Conservation (phyloP, 2,797 vertebrate species). For the Bradypodion ventrale region DNA sequence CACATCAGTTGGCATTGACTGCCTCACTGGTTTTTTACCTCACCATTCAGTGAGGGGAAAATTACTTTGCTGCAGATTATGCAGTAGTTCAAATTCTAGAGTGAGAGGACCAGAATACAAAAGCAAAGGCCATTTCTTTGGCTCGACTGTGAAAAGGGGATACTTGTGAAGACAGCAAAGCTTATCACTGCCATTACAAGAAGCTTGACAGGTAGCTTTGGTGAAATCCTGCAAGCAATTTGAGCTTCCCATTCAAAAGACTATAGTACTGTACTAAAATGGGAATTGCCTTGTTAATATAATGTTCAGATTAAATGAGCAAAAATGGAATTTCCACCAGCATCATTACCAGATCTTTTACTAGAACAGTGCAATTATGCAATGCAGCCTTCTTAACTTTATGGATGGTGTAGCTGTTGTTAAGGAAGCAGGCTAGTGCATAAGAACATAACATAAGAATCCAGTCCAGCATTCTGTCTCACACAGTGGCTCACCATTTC, state of each 20-base stretch:
- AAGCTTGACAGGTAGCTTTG: background rate
- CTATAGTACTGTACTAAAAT: too few relatives aligned
- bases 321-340: background rate
- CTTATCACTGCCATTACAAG: background rate
- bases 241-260: background rate
- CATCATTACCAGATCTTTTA: background rate
- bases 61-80: slow-evolving; percentile 32
- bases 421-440: background rate
- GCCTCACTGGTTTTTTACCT: slow-evolving; percentile 29
- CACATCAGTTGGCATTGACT: slow-evolving; percentile 38
- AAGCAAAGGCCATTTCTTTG: background rate
- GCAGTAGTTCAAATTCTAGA: slow-evolving; percentile 24
- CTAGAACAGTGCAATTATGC: slow-evolving; percentile 10
- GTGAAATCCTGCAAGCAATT: background rate
- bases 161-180: background rate
- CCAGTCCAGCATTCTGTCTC: too few relatives aligned
- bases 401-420: slow-evolving; percentile 1
- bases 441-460: too few relatives aligned
- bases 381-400: background rate
- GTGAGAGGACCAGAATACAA: slow-evolving; percentile 16
- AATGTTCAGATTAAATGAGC: background rate
- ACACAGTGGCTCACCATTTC: too few relatives aligned
- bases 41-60: slow-evolving; percentile 29
- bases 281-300: background rate
- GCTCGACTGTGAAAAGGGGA: background rate